Base-by-base conservation (phyloP, 2,113 vertebrate genomes). In the Crotalus viridis region DNA sequence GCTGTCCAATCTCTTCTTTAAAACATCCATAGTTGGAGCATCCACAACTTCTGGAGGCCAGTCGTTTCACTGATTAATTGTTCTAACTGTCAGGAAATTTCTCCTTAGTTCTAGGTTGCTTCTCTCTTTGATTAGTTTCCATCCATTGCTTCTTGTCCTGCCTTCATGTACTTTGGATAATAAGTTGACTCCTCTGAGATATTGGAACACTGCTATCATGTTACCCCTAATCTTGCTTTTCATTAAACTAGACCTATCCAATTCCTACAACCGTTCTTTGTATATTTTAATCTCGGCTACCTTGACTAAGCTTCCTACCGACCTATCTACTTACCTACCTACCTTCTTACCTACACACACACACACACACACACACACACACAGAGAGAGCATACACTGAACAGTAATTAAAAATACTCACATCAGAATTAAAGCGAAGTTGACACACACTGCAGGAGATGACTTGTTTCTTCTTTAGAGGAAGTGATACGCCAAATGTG, bases 391-490 rank as follows among this genome's bases (percentile, higher is more conserved):
- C 74, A 81, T 21, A 87, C 7, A 91, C 7, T 55, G 6, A 92
- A 93, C 28, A 24, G 89, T 96, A 95, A 90, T 5, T 93, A 89
- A 85, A n/a, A 90, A 96, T 97, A 98, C 99, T 98, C 97, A 99
- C 99, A 92, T 99, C 98, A 1, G 99, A 99, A 96, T 99, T 99
- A 97, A 99, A 99, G 94, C 98, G 99, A 95, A 99, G 98, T 95
- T 99, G 99, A 97, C 99, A 99, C 95, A 99, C 98, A 89, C 98
- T 99, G 97, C 99, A 99, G 92, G 99, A 98, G 97, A 99, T 99
- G 0, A 99, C 97, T 98, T 99, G 99, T 92, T 99, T 99, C 98
- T 99, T 99, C 97, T 98, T 99, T 90, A 98, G 98, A 92, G 98
- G 98, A 97, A 99, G 97, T 91, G 98, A 98, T 69, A 99, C 98